These are phyloP conservation scores for Cheumatopsyche charites DNA, from an alignment of 1,140 invertebrate species.

Conservation along the genomic window DNA sequence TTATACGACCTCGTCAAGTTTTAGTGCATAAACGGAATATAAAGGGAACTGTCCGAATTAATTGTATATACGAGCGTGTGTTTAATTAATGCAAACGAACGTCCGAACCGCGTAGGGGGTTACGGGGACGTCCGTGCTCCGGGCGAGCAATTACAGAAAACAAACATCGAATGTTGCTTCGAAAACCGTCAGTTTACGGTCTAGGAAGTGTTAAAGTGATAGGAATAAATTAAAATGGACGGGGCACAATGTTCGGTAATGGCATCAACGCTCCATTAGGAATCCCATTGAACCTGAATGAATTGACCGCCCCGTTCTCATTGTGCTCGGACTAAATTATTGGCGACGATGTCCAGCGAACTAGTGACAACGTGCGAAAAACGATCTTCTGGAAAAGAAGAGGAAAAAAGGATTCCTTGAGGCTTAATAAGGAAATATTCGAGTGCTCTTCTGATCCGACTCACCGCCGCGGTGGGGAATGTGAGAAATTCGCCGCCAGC, in stretches of 20 bases:
- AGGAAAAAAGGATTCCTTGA: no score
- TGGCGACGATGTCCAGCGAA: not conserved
- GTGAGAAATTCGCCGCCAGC: conserved; percentile 46
- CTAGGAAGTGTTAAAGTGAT: conserved; percentile 41
- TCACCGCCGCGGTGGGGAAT: conserved; percentile 29
- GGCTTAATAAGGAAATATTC: no score
- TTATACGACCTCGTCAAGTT: not conserved
- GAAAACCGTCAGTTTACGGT: conserved; percentile 18
- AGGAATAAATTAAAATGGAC: conserved; percentile 47
- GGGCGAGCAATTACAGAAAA: conserved; percentile 22
- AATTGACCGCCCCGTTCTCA: conserved; percentile 44
- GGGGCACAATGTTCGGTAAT: conserved; percentile 40
- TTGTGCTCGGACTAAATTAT: conserved; percentile 35
- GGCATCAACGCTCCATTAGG: conserved; percentile 48
- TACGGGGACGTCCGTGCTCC: not conserved
- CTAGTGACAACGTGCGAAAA: no score
- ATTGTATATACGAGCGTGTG: no score
- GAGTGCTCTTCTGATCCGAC: no score
- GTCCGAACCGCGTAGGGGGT: not conserved
- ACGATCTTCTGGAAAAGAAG: no score
- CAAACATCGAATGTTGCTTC: not conserved
- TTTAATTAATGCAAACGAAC: conserved; percentile 13
- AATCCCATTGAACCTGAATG: conserved; percentile 49
- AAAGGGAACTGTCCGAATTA: no score
- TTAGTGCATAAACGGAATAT: no score